Base-by-base conservation (phyloP, 1,140 invertebrate species). In the Meloidogyne hapla region DNA sequence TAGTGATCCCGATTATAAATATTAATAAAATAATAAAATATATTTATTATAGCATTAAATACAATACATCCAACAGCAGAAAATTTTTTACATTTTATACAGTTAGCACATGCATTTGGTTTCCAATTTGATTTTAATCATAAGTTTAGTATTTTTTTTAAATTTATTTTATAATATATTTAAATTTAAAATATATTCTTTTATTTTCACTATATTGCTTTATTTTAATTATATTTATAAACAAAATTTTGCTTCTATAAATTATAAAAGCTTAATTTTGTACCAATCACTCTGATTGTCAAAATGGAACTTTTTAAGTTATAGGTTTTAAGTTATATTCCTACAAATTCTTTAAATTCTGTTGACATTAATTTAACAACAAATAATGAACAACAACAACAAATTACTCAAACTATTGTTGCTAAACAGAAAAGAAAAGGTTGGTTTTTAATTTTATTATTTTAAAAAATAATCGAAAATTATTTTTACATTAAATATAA, bases 91-190 rank as follows among this genome's bases (percentile, higher is more conserved):
- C 56, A 64, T 23, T 73, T 73, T 63, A 38, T 73, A 1, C 71
- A 61, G 15, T 38, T 73, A 38, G 71, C 71, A 28, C 23, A 63
- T 64, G 56, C 71, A 25, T 73, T 73, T 63, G 71, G 71, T 9
- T 73, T 73, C 21, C 56, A 73, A 63, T 63, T 73, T 40, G 48
- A 73, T 63, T 63, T 73, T 38, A 64, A 40, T 38, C 71, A 73
- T 8, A 73, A 73, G 28, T 56, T 70, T 6, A 45, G 18, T 18
- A 25, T 13, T 18, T 56, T 25, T 23, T 69, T 42, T 23, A 45
- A 18, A 40, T 18, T 48, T 48, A 18, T 48, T 5, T 5, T 42
- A 12, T 42, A 5, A 12, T 42, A 5, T n/a, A n/a, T n/a, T n/a
- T n/a, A n/a, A n/a, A n/a, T n/a, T n/a, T n/a, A n/a, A n/a, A n/a